These are phyloP conservation scores for Eidolon dupreanum DNA, from an alignment of 2,797 vertebrate species.

Conservation along the genomic window DNA sequence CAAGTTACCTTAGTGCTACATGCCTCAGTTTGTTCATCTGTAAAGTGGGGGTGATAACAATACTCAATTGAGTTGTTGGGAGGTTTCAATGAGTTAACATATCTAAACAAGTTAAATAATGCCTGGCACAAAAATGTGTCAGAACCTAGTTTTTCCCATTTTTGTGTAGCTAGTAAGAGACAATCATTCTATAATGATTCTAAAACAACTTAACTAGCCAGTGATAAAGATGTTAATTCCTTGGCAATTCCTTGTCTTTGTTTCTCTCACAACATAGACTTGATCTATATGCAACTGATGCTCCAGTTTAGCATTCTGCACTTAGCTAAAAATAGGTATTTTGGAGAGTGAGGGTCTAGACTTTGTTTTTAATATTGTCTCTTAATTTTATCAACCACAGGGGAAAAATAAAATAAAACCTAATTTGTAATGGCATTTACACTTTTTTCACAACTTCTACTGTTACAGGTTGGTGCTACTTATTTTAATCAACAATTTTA, in stretches of 20 bases:
- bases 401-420: neutral
- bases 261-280: neutral
- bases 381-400: neutral
- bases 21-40: neutral
- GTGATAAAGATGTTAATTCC: neutral
- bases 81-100: neutral
- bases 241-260: neutral
- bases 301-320: neutral
- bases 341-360: neutral
- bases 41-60: neutral
- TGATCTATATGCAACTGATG: neutral
- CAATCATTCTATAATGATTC: neutral
- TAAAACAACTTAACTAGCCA: neutral
- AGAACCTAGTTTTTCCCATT: neutral
- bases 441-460: neutral
- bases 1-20: neutral
- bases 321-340: neutral
- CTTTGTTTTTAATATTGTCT: neutral
- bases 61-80: neutral
- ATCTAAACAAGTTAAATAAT: neutral
- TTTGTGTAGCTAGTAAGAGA: neutral
- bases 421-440: neutral
- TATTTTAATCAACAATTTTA: conserved; percentile 2
- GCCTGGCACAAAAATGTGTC: neutral
- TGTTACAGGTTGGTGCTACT: neutral